Conservation (phyloP, 2,888 invertebrate species). For the Noctua janthe region DNA sequence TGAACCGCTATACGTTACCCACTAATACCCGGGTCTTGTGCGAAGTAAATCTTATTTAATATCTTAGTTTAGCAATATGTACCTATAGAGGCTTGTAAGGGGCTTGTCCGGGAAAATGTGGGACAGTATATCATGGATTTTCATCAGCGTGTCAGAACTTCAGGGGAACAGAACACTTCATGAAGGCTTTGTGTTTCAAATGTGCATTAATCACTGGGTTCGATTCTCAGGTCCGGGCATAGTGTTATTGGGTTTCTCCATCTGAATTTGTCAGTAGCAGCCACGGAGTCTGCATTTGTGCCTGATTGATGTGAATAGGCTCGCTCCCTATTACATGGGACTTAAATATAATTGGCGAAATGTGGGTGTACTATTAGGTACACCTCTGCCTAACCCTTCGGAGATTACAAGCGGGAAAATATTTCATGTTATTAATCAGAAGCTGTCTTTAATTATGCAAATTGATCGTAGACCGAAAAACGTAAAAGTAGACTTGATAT, state of each 20-base stretch:
- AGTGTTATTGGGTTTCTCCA: too few relatives aligned
- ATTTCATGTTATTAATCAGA: too few relatives aligned
- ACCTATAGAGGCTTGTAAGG: not conserved
- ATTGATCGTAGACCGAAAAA: not conserved
- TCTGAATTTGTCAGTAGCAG: too few relatives aligned
- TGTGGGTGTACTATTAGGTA: too few relatives aligned
- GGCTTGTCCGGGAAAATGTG: constrained; percentile 4
- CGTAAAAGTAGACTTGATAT: not conserved
- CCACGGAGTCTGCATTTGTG: too few relatives aligned
- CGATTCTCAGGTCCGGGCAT: too few relatives aligned
- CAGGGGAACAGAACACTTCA: not conserved
- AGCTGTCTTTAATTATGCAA: not conserved
- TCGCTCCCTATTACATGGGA: too few relatives aligned
- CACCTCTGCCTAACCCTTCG: too few relatives aligned
- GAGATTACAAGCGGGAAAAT: too few relatives aligned
- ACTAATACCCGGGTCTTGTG: constrained; percentile 44
- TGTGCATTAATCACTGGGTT: not conserved
- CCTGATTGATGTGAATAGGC: too few relatives aligned
- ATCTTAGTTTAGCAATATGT: constrained; percentile 39
- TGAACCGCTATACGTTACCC: constrained; percentile 63
- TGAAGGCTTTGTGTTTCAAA: not conserved
- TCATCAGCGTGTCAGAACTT: not conserved
- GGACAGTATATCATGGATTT: constrained; percentile 13
- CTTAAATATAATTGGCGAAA: too few relatives aligned
- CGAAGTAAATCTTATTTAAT: constrained; percentile 63